Percentiles rank a stretch among this genome's conserved stretches.
Conservation (phyloP, 1,140 invertebrate genomes). For the Drosophila equinoxialis region DNA sequence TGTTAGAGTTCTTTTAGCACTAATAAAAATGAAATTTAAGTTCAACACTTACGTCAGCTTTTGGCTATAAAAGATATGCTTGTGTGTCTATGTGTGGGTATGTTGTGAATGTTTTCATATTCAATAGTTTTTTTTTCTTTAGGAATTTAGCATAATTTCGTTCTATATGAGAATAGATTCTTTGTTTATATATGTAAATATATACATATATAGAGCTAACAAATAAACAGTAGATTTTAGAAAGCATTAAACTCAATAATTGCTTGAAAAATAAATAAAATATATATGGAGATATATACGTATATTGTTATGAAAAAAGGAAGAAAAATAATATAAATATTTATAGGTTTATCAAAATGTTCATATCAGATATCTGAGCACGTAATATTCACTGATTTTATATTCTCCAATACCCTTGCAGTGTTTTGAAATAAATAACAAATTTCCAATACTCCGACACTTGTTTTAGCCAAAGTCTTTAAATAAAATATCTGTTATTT, state of each 20-base stretch:
- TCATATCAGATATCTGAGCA: conserved; percentile 38
- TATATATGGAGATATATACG: conserved; percentile 20
- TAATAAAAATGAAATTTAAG: conserved; percentile 74
- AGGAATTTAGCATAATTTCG: conserved; percentile 81
- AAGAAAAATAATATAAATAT: conserved; percentile 28
- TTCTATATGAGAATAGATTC: conserved; percentile 68
- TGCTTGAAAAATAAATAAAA: conserved; percentile 51
- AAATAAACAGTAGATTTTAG: conserved; percentile 53
- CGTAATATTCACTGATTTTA: conserved; percentile 33
- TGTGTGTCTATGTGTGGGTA: conserved; percentile 46
- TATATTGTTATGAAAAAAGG: conserved; percentile 8
- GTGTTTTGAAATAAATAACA: background rate
- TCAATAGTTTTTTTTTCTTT: conserved; percentile 26
- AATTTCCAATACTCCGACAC: no score
- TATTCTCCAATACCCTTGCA: background rate
- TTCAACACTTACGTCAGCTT: conserved; percentile 81
- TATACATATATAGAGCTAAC: conserved; percentile 54
- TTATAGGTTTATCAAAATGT: conserved; percentile 32
- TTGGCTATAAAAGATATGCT: conserved; percentile 58
- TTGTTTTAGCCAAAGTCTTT: no score
- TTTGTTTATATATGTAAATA: conserved; percentile 44
- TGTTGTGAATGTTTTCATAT: conserved; percentile 19
- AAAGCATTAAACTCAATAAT: conserved; percentile 60
- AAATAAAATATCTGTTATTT: no score
- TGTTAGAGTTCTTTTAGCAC: conserved; percentile 54